Evolutionary conservation across 2,797 vertebrate genomes (phyloP), one percentile per base, ranked within the genome.

Genomic region (Bucorvus abyssinicus): DNA sequence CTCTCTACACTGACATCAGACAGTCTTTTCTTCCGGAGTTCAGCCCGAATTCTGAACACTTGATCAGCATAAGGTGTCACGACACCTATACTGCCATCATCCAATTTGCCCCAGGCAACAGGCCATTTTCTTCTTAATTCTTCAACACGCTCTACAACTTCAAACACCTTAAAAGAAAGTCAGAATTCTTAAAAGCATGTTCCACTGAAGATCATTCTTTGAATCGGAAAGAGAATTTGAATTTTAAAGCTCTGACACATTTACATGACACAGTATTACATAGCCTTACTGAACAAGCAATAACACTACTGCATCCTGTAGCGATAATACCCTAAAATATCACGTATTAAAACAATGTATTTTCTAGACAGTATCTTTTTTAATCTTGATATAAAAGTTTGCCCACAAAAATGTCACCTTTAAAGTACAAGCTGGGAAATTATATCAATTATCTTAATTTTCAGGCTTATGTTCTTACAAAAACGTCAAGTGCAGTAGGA

Each of bases 121-220:
- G 99, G 99, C 99, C 99, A 99, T 97, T 99, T 99, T 96, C 98
- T 99, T 64, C 99, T 98, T 93, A 99, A 97, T 97, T 99, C 99
- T 96, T 99, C 99, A 79, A 99, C 99, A 8, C 99, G 98, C 91
- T 99, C 99, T 81, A 99, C 99, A 15, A 99, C 99, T 96, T 99
- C 99, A 98, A 99, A 99, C 30, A 99, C 99, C 99, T 99, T n/a
- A 23, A 71, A 89, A 88, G 80, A 73, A 83, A 87, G 70, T 40
- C 63, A 87, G 29, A n/a, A 65, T 64, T 50, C n/a, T 78, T 45
- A 45, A 12, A 70, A 76, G 53, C 14, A 32, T 1, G 50, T 45
- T 77, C 79, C 19, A 74, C 32, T 3, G 13, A 76, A 53, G 53
- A 60, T 13, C 16, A 1, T 32, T 40, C 55, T 61, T 77, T 63